Percentiles rank a stretch among this genome's conserved stretches.
phyloP scores from a whole-genome alignment of 2,797 vertebrate genomes.

The Helostoma temminkii region DNA sequence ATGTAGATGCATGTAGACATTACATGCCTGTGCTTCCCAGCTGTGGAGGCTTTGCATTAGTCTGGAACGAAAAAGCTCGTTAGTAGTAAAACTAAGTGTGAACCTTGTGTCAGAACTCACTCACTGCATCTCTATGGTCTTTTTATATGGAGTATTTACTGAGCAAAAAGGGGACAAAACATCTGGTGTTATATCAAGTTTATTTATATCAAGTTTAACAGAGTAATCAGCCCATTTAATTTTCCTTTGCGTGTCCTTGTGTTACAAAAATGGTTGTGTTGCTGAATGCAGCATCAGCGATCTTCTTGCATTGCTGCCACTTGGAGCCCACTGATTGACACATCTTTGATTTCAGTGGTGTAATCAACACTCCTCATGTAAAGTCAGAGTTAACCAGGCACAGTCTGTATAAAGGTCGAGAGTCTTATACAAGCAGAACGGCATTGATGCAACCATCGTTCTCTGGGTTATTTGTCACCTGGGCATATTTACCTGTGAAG shows the following conservation, averaged over 20 bases:
- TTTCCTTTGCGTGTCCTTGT: constrained; percentile 16
- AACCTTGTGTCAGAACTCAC: background rate
- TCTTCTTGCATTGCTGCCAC: background rate
- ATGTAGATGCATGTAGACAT: background rate
- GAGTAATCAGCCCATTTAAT: constrained; percentile 4
- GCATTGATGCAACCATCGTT: constrained; percentile 98
- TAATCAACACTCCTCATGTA: constrained; percentile 4
- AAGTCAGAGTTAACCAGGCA: constrained; percentile 42
- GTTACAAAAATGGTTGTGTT: constrained; percentile 20
- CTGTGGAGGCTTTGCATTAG: too few species aligned
- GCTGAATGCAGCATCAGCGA: constrained; percentile 5
- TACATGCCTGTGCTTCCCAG: background rate
- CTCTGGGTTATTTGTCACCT: constrained; percentile 99
- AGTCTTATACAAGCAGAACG: constrained; percentile 90
- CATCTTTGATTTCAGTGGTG: constrained; percentile 1
- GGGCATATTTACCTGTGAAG: constrained; percentile 94
- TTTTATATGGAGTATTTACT: background rate
- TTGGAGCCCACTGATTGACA: constrained; percentile 2
- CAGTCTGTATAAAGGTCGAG: constrained; percentile 51
- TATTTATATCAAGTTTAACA: constrained; percentile 58
- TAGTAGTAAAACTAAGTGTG: background rate
- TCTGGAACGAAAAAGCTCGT: too few species aligned
- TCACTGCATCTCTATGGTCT: background rate
- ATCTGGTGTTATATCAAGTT: constrained; percentile 44
- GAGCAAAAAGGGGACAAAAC: background rate